Evolutionary conservation across 2,797 vertebrate species (phyloP).

Genomic region (Limosa lapponica): DNA sequence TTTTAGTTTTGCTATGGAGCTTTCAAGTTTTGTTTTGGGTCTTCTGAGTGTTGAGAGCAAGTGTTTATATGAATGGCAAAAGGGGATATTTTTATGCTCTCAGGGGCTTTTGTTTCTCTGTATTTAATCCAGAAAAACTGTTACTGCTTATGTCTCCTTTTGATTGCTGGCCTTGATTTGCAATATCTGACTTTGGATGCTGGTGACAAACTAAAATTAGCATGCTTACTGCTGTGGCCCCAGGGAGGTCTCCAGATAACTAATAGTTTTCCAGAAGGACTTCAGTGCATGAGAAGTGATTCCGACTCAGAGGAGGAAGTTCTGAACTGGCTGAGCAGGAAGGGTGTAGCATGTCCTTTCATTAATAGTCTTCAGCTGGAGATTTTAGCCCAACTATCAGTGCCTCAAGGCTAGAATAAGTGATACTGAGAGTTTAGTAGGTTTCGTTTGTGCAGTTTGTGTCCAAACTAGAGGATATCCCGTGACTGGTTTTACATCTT

Average conservation of each 20-base stretch:
- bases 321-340: conserved; percentile 23
- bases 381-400: not conserved
- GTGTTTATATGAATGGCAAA: not conserved
- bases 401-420: not conserved
- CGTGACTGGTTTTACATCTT: not conserved
- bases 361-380: not conserved
- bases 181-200: not conserved
- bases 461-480: not conserved
- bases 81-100: not conserved
- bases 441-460: not conserved
- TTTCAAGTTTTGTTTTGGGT: not conserved
- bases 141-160: not conserved
- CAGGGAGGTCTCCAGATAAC: not conserved
- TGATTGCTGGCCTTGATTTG: not conserved
- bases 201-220: conserved; percentile 27
- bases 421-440: not conserved
- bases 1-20: not conserved
- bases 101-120: not conserved
- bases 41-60: not conserved
- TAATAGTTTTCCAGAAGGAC: not conserved
- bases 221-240: not conserved
- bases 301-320: not conserved
- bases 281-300: not conserved
- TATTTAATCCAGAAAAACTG: not conserved
- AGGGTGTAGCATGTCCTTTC: conserved; percentile 44